A percentile compares a stretch with the other conserved stretches of the same genome.
phyloP scores from a whole-genome alignment of 92 coral and sea anemone species.

The Bergia sp. region DNA sequence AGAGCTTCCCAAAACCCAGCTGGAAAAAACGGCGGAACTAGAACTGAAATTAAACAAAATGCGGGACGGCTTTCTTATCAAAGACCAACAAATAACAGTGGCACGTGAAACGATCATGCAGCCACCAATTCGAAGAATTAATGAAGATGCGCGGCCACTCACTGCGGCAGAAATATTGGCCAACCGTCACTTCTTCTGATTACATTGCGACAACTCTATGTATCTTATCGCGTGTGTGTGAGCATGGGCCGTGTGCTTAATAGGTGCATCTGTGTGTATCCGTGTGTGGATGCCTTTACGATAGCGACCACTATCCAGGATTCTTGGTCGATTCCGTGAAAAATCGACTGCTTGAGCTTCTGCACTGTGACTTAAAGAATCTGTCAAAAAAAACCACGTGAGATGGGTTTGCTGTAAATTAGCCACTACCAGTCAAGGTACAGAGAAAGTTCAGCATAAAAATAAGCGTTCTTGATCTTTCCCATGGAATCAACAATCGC shows the following conservation, averaged over 20 bases:
- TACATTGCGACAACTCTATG: neutral
- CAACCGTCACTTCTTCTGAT: constrained; percentile 84
- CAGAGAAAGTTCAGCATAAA: neutral
- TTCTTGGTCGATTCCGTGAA: neutral
- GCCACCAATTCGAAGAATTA: constrained; percentile 89
- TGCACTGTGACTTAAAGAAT: neutral
- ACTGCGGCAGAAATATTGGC: constrained; percentile 93
- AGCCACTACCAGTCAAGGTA: no score
- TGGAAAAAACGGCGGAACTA: constrained; percentile 69
- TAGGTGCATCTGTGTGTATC: neutral
- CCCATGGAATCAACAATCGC: no score
- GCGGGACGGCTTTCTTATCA: constrained; percentile 75
- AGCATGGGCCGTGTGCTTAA: neutral
- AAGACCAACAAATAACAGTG: constrained; percentile 64
- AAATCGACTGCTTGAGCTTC: no score
- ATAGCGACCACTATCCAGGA: neutral
- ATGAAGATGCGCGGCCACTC: constrained; percentile 89
- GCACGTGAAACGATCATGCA: constrained; percentile 76
- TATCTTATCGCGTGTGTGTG: neutral
- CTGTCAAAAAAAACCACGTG: no score
- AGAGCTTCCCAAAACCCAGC: constrained; percentile 45
- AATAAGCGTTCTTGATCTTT: neutral
- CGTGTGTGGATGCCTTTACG: neutral
- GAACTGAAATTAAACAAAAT: constrained; percentile 76
- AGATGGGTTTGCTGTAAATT: no score